Evolutionary conservation across 2,797 vertebrate genomes (phyloP), one percentile per base, ranked within the genome.

Genomic region (Gambelia wislizenii): DNA sequence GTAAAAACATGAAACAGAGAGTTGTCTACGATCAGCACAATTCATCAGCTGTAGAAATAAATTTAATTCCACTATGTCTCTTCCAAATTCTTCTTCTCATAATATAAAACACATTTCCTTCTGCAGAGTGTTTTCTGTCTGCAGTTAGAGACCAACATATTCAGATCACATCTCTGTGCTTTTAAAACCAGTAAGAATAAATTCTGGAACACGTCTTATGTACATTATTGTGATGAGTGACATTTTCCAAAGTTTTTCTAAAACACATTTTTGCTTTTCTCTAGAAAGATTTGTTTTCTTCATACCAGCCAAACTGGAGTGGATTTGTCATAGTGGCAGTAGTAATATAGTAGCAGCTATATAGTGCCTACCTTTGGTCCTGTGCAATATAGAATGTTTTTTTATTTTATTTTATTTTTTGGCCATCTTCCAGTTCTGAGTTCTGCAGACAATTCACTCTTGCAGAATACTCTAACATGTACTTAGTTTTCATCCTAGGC

Each of bases 131-230:
- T 79, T 89, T 94, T 93, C 91, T 86, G 87, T 94, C 89, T 91
- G 76, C 96, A 96, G 94, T 95, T 85, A 93, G 90, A 93, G 91
- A 95, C 44, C 39, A 44, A 33, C 91, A 96, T 96, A 93, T 91
- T 92, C 87, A 91, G 88, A 95, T 91, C 91, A 85, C 91, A 94
- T 95, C 92, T 94, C 83, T 94, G 80, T 85, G 72, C 94, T 96
- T 96, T 89, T 93, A 94, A 95, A 92, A 92, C 93, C 79, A 94
- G 93, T 83, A 96, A 92, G 96, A 91, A 96, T 87, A 90, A 93
- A 95, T 95, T 96, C 79, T 96, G 69, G 89, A 96, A 80, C 10
- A 94, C 91, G 80, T 87, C 61, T 93, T 94, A 20, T 6, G 79
- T n/a, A n/a, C n/a, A n/a, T 85, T 49, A 76, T 88, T 61, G 90